Conservation (phyloP, 2,797 vertebrate species). For the Yasuhikotakia modesta region DNA sequence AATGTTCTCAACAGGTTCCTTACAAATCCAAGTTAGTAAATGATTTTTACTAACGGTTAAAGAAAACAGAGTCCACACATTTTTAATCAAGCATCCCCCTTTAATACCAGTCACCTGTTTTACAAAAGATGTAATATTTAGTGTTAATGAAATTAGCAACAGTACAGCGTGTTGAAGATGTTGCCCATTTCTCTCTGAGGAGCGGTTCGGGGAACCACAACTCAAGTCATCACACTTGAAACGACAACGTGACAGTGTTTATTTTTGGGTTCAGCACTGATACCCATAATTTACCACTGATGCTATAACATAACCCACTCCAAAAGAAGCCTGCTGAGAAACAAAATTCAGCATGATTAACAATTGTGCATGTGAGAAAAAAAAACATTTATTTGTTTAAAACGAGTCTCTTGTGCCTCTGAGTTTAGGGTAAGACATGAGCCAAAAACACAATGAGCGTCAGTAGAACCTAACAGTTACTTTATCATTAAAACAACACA, state of each 20-base stretch:
- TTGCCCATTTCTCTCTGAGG: slow-evolving; percentile 51
- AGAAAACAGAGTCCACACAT: slow-evolving; percentile 50
- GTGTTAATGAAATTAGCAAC: slow-evolving; percentile 92
- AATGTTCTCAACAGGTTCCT: too few species aligned
- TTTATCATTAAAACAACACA: slow-evolving; percentile 58
- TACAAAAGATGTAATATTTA: slow-evolving; percentile 85
- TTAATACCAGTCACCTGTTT: slow-evolving; percentile 83
- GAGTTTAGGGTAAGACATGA: slow-evolving; percentile 58
- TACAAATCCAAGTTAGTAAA: neutral
- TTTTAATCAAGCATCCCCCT: slow-evolving; percentile 83
- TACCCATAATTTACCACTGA: slow-evolving; percentile 61
- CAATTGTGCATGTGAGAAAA: slow-evolving; percentile 59
- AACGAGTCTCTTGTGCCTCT: slow-evolving; percentile 7
- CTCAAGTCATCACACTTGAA: slow-evolving; percentile 60
- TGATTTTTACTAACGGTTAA: neutral
- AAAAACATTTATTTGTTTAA: slow-evolving; percentile 48
- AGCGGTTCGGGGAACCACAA: slow-evolving; percentile 74
- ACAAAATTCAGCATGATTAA: slow-evolving; percentile 57
- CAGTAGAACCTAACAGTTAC: slow-evolving; percentile 74
- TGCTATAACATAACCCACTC: slow-evolving; percentile 11
- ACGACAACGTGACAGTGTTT: slow-evolving; percentile 4
- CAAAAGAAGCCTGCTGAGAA: slow-evolving; percentile 39
- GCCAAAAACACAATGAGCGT: slow-evolving; percentile 66
- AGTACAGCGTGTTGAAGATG: slow-evolving; percentile 83
- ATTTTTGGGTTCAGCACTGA: slow-evolving; percentile 28